These are phyloP conservation scores for Mormyrus iriodes DNA, from an alignment of 2,113 vertebrate genomes.

Conservation along the genomic window DNA sequence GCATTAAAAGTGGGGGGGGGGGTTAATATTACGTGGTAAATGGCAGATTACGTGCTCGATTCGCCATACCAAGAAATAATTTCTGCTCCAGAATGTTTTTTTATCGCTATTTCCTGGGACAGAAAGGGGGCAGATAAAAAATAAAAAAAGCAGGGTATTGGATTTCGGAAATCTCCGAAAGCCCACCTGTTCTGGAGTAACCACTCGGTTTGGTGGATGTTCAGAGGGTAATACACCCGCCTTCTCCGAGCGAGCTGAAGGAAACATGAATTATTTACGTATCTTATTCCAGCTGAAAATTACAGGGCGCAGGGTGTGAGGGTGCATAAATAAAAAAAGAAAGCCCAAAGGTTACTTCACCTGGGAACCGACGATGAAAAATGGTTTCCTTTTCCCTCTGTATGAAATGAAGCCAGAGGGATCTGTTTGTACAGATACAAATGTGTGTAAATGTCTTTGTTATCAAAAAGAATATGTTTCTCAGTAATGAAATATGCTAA, in stretches of 20 bases:
- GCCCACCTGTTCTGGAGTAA: not conserved
- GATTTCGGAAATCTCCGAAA: not conserved
- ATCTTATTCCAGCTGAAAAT: constrained; percentile 12
- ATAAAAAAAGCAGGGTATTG: not conserved
- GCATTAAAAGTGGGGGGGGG: not conserved
- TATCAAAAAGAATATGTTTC: not conserved
- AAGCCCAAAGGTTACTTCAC: not conserved
- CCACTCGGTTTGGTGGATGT: not conserved
- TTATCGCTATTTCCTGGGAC: not conserved
- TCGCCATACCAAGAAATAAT: not conserved
- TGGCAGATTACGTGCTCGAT: not conserved
- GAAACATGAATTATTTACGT: constrained; percentile 12
- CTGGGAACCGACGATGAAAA: not conserved
- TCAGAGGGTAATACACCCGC: not conserved
- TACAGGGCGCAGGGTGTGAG: not conserved
- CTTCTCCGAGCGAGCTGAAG: not conserved
- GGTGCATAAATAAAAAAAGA: not conserved
- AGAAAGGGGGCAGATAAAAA: not conserved
- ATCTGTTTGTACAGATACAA: not conserved
- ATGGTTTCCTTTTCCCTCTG: not conserved
- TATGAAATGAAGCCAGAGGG: not conserved
- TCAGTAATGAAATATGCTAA: not conserved
- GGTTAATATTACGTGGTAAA: not conserved
- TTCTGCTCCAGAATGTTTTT: not conserved
- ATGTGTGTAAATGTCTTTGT: not conserved